These are phyloP conservation scores for Pararge aegeria DNA, from an alignment of 1,140 invertebrate genomes.

Conservation along the genomic window DNA sequence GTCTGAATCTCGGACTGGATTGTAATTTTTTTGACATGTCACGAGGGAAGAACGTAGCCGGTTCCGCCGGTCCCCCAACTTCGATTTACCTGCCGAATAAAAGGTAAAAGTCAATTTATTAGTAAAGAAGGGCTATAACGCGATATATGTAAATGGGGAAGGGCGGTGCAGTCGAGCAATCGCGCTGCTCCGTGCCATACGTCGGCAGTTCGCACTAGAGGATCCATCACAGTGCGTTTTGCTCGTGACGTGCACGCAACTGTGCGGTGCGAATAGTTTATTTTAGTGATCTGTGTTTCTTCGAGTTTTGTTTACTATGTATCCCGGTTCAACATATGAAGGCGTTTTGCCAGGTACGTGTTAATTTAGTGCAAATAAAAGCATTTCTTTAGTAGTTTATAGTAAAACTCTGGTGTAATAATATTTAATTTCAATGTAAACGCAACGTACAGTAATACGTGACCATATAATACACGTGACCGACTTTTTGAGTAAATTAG, in stretches of 20 bases:
- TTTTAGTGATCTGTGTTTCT: background rate
- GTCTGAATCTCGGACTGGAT: conserved; percentile 12
- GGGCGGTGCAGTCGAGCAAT: conserved; percentile 67
- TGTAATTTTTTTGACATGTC: no score
- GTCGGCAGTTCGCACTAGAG: conserved; percentile 42
- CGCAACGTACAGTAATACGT: no score
- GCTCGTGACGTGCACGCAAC: conserved; percentile 39
- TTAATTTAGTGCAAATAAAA: background rate
- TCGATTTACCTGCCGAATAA: conserved; percentile 76
- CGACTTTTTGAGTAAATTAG: no score
- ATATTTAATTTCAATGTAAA: no score
- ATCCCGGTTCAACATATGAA: conserved; percentile 63
- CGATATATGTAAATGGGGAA: conserved; percentile 75
- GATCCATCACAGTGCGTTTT: conserved; percentile 38
- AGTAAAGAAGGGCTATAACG: conserved; percentile 71
- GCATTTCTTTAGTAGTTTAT: no score
- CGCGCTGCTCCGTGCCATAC: conserved; percentile 40
- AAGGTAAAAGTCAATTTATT: conserved; percentile 77
- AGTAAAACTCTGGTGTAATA: no score
- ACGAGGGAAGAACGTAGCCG: conserved; percentile 45
- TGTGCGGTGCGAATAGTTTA: conserved; percentile 12
- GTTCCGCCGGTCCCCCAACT: conserved; percentile 66
- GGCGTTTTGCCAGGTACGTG: conserved; percentile 54
- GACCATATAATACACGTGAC: no score
- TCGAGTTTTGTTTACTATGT: conserved; percentile 42